phyloP scores from a whole-genome alignment of 2,888 invertebrate genomes.

The Plagiodera versicolora region DNA sequence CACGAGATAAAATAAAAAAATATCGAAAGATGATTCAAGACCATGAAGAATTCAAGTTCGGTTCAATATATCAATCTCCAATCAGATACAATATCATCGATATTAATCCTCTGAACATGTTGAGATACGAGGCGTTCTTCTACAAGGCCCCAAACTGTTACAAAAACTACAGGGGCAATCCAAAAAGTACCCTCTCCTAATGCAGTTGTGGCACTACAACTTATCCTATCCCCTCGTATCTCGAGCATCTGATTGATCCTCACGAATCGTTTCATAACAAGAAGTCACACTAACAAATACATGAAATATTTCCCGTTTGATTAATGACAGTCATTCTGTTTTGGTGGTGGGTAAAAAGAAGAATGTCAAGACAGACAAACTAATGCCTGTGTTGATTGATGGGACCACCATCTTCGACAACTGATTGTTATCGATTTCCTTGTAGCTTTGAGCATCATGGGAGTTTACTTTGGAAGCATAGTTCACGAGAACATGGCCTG shows the following conservation, averaged over 20 bases:
- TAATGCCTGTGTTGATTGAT: constrained; percentile 53
- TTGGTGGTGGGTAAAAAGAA: constrained; percentile 37
- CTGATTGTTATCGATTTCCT: constrained; percentile 48
- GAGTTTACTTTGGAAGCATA: too few species aligned
- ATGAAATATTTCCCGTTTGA: constrained; percentile 47
- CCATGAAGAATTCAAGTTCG: constrained; percentile 11
- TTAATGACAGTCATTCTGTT: constrained; percentile 44
- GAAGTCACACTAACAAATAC: constrained; percentile 41
- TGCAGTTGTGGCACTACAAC: too few species aligned
- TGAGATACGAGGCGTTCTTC: constrained; percentile 41
- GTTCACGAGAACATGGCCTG: too few species aligned
- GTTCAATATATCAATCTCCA: constrained; percentile 29
- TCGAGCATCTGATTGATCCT: background rate
- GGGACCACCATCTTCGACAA: constrained; percentile 54
- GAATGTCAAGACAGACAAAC: constrained; percentile 41
- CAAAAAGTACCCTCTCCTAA: too few species aligned
- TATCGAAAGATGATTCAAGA: background rate
- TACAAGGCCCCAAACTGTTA: constrained; percentile 39
- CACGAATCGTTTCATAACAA: constrained; percentile 38
- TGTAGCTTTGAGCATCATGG: constrained; percentile 26
- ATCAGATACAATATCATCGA: constrained; percentile 26
- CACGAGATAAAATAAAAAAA: constrained; percentile 16
- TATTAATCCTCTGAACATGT: constrained; percentile 34
- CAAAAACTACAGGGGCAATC: background rate
- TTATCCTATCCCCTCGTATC: background rate